phyloP scores from a whole-genome alignment of 92 coral and sea anemone genomes.

The Hydrozoanthus gracilis region DNA sequence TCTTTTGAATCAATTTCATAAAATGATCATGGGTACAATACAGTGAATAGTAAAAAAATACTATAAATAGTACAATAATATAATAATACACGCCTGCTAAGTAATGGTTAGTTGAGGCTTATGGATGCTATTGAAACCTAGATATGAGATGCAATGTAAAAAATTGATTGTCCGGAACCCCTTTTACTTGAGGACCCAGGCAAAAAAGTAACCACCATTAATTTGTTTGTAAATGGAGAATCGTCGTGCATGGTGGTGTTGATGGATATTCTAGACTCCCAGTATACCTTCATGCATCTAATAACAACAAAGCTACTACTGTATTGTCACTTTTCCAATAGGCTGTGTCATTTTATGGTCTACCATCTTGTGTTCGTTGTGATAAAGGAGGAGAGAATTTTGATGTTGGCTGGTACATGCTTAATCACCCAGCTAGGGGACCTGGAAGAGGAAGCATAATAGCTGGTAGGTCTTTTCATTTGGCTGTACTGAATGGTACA shows the following conservation, averaged over 20 bases:
- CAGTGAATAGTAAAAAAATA: too few species aligned
- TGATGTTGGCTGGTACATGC: slow-evolving; percentile 63
- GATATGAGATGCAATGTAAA: too few species aligned
- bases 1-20: too few species aligned
- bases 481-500: background rate
- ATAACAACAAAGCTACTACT: slow-evolving; percentile 25
- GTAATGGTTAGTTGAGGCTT: too few species aligned
- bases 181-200: too few species aligned
- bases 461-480: background rate
- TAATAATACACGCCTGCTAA: too few species aligned
- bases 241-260: slow-evolving; percentile 30
- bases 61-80: too few species aligned
- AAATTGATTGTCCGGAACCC: too few species aligned
- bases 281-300: slow-evolving; percentile 7
- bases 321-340: slow-evolving; percentile 37
- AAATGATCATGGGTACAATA: too few species aligned
- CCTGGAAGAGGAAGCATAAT: slow-evolving; percentile 12
- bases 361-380: slow-evolving; percentile 62
- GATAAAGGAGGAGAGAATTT: slow-evolving; percentile 65
- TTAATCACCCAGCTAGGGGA: slow-evolving; percentile 51
- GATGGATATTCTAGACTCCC: slow-evolving; percentile 11
- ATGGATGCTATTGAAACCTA: too few species aligned
- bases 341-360: slow-evolving; percentile 43
- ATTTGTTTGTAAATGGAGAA: background rate
- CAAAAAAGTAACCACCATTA: too few species aligned